phyloP scores from a whole-genome alignment of 2,888 invertebrate genomes.

The Torymus aiolomorphi region DNA sequence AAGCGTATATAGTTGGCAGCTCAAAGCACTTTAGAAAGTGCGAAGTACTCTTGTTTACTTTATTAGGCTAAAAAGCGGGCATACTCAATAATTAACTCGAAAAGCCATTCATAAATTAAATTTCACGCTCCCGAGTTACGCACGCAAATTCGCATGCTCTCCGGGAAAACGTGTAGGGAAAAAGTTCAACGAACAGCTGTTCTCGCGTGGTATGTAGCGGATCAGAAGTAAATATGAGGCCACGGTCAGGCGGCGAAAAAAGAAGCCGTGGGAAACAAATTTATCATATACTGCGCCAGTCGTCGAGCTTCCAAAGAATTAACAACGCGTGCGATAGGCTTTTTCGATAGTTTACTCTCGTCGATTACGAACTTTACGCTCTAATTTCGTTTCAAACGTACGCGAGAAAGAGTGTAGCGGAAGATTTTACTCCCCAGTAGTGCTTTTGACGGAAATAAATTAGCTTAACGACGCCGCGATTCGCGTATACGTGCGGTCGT shows the following conservation, averaged over 20 bases:
- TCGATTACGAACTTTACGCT: slow-evolving; percentile 10
- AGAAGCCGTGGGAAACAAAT: background rate
- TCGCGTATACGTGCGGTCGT: background rate
- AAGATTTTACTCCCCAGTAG: too few species aligned
- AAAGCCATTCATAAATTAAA: slow-evolving; percentile 18
- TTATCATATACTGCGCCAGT: too few species aligned
- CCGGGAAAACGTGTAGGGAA: background rate
- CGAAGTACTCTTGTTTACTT: background rate
- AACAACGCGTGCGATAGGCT: too few species aligned
- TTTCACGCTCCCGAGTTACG: slow-evolving; percentile 1
- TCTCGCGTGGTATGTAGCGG: background rate
- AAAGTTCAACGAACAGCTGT: slow-evolving; percentile 27
- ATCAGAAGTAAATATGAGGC: slow-evolving; percentile 16
- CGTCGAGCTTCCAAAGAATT: too few species aligned
- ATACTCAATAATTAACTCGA: slow-evolving; percentile 22
- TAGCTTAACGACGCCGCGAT: slow-evolving; percentile 2
- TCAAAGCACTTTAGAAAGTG: slow-evolving; percentile 9
- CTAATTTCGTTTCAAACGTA: background rate
- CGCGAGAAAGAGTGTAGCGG: background rate
- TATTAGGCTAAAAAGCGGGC: background rate
- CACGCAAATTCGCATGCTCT: background rate
- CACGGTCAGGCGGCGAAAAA: slow-evolving; percentile 15
- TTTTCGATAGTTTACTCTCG: slow-evolving; percentile 9
- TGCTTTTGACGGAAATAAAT: slow-evolving; percentile 24
- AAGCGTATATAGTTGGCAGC: too few species aligned